Evolutionary conservation across 2,113 vertebrate genomes (phyloP).

Genomic region (Euleptes europaea): DNA sequence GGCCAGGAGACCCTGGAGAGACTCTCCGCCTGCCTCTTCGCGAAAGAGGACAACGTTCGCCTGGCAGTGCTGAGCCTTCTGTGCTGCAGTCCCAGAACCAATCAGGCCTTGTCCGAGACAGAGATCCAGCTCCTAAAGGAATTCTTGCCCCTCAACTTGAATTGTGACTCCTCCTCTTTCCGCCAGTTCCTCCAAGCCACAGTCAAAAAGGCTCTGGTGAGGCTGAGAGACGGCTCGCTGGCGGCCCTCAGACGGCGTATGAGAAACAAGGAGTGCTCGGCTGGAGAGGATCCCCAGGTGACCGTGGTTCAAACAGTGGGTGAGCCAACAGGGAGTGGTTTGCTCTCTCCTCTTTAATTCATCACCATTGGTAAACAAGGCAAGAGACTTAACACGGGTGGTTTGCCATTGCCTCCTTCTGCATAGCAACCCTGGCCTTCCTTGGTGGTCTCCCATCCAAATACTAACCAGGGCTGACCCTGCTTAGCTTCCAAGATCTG

Average conservation of each 20-base stretch:
- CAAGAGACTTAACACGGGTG: too few species aligned
- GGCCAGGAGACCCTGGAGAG: constrained; percentile 44
- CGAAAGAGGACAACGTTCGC: constrained; percentile 79
- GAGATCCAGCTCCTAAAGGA: constrained; percentile 74
- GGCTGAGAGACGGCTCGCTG: constrained; percentile 85
- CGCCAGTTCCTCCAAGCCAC: constrained; percentile 85
- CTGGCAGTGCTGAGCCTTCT: constrained; percentile 80
- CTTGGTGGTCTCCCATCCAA: too few species aligned
- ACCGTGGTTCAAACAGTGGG: constrained; percentile 77
- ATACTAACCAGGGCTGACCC: too few species aligned
- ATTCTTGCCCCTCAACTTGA: constrained; percentile 86
- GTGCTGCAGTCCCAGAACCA: constrained; percentile 83
- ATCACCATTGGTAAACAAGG: too few species aligned
- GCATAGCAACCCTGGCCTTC: too few species aligned
- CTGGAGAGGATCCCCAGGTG: not conserved
- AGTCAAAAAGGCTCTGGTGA: constrained; percentile 78
- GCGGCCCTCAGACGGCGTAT: constrained; percentile 66
- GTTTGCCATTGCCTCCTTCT: too few species aligned
- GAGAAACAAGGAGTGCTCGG: rapidly evolving
- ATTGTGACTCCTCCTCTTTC: constrained; percentile 83
- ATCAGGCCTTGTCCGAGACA: constrained; percentile 62
- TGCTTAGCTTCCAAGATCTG: too few species aligned
- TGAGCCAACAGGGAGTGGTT: constrained; percentile 56
- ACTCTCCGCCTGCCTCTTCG: constrained; percentile 74
- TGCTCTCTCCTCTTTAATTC: too few species aligned